A percentile compares a stretch with the other conserved stretches of the same genome.
Conservation (phyloP, 2,113 vertebrate genomes). For the Oceanites oceanicus region DNA sequence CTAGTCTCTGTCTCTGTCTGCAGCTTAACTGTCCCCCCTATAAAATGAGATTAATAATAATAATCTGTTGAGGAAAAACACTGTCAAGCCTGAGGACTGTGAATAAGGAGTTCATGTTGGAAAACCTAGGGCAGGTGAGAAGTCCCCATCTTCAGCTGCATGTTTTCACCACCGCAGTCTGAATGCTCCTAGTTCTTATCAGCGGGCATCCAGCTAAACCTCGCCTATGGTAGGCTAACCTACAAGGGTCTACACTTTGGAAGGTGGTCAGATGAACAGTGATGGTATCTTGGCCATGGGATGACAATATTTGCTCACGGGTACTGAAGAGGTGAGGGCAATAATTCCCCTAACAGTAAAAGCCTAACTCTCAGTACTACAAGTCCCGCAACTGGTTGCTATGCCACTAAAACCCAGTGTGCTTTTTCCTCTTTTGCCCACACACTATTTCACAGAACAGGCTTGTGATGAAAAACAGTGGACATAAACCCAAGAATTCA, state of each 20-base stretch:
- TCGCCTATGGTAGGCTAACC: rapidly evolving
- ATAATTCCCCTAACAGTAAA: not conserved
- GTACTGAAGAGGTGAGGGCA: not conserved
- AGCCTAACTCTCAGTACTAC: not conserved
- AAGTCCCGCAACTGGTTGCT: not conserved
- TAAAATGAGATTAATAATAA: not conserved
- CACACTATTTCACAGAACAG: not conserved
- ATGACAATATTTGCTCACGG: not conserved
- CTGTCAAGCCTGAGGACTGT: not conserved
- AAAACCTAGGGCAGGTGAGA: not conserved
- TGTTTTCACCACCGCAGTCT: not conserved
- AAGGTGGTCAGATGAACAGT: not conserved
- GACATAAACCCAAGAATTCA: not conserved
- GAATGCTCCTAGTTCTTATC: not conserved
- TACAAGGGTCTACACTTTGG: not conserved
- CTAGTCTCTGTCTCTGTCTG: not conserved
- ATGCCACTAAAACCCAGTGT: not conserved
- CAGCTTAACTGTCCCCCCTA: not conserved
- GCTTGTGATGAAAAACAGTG: not conserved
- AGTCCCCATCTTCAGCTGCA: not conserved
- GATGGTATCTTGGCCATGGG: not conserved
- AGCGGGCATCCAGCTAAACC: not conserved
- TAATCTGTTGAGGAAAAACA: not conserved
- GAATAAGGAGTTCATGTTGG: not conserved
- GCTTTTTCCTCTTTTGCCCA: not conserved